These are phyloP conservation scores for Hesperia comma DNA, from an alignment of 2,888 invertebrate species.

Conservation along the genomic window DNA sequence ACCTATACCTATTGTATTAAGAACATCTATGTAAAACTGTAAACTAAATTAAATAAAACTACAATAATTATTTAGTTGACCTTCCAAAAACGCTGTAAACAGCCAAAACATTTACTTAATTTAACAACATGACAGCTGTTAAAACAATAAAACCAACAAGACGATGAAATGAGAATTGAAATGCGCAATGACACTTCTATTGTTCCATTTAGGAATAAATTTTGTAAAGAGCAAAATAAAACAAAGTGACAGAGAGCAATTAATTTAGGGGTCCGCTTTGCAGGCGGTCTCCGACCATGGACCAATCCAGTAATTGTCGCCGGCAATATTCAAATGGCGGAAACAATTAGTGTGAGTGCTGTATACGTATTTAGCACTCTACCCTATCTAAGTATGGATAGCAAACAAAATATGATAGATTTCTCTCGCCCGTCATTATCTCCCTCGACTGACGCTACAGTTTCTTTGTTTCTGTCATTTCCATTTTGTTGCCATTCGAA, in stretches of 20 bases:
- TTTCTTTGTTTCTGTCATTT: neutral
- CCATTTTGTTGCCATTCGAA: neutral
- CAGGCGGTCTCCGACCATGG: slow-evolving; percentile 63
- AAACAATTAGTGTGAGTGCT: slow-evolving; percentile 83
- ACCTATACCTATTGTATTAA: too few relatives aligned
- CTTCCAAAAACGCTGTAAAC: too few relatives aligned
- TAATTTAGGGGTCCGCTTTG: slow-evolving; percentile 72
- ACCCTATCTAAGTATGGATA: slow-evolving; percentile 44
- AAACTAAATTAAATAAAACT: too few relatives aligned
- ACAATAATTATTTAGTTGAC: too few relatives aligned
- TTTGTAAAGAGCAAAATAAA: slow-evolving; percentile 63
- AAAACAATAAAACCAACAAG: neutral
- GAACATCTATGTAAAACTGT: too few relatives aligned
- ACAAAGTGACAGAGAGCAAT: slow-evolving; percentile 78
- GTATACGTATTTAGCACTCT: slow-evolving; percentile 58
- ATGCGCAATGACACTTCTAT: slow-evolving; percentile 31
- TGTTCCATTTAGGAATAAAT: slow-evolving; percentile 49
- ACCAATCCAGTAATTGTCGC: slow-evolving; percentile 82
- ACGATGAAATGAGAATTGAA: slow-evolving; percentile 12
- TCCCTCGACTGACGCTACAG: neutral
- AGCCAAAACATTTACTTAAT: neutral
- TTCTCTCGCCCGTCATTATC: slow-evolving; percentile 16
- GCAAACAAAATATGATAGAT: slow-evolving; percentile 37
- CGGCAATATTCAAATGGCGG: slow-evolving; percentile 83
- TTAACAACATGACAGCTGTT: neutral